Evolutionary conservation across 2,113 vertebrate species (phyloP), one percentile per base, ranked within the genome.

Genomic region (Petrocephalus microphthalmus): DNA sequence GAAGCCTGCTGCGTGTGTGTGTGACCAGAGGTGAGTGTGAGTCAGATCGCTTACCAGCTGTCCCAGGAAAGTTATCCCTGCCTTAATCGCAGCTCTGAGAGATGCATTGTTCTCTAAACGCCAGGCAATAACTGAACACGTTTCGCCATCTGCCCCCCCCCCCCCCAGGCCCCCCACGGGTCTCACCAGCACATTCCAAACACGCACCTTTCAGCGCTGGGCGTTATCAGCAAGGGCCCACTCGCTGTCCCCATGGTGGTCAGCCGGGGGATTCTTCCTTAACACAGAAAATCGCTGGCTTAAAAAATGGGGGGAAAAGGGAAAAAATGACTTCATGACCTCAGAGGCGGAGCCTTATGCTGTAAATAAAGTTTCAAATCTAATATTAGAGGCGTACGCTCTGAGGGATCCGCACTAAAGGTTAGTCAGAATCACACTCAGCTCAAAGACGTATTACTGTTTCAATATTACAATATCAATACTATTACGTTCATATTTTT

Each of bases 1-100:
- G 42, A 42, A 19, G 25, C 17, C 29, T 83, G 90, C 56, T 84
- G 20, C 52, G 87, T 82, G 88, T 51, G 86, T 47, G 64, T 60
- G 51, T 85, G 84, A 15, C 47, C 19, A 64, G 87, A 78, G 89
- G 57, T 88, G 88, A 85, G 67, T 84, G 91, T 22, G 87, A 93
- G 94, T 93, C 93, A 93, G 90, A 84, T 92, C 95, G 95, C 94
- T 93, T 93, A 92, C 95, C 94, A 96, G 95, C 95, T 94, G 94
- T 94, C 95, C 82, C n/a, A 89, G 86, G 89, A 93, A 89, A 91
- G 89, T 92, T 94, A 94, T 93, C 92, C 84, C 88, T 92, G 91
- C 90, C 89, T 95, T 93, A 95, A 94, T 94, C 93, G 92, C 91
- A 90, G 93, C 94, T 93, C 89, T 90, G 94, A 94, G 93, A 92